Evolutionary conservation across 2,797 vertebrate species (phyloP).

Genomic region (Pempheris klunzingeri): DNA sequence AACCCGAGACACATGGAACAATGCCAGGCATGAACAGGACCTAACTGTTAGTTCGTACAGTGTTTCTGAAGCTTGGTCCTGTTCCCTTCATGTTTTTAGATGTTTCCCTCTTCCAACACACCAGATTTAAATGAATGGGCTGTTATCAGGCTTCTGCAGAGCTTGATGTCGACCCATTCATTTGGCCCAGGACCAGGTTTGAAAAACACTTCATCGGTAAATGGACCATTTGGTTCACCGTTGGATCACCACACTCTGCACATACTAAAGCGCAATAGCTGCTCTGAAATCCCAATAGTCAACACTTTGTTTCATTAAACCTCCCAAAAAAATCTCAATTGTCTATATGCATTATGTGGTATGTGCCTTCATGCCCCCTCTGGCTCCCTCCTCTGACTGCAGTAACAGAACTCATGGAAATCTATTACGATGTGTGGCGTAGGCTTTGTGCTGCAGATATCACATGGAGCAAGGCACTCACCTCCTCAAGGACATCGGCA

Average conservation of each 20-base stretch:
- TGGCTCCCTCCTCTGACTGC: background rate
- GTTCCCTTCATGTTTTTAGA: too few relatives aligned
- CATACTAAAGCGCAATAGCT: conserved; percentile 7
- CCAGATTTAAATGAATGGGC: too few relatives aligned
- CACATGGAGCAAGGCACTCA: conserved; percentile 71
- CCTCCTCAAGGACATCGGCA: conserved; percentile 96
- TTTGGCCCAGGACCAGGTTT: too few relatives aligned
- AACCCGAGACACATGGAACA: too few relatives aligned
- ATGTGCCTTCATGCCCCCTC: background rate
- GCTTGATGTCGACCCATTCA: too few relatives aligned
- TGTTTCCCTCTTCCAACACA: too few relatives aligned
- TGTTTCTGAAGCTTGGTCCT: too few relatives aligned
- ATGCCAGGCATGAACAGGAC: too few relatives aligned
- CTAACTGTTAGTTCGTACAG: too few relatives aligned
- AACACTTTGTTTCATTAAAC: background rate
- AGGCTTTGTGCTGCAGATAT: conserved; percentile 34
- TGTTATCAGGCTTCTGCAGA: too few relatives aligned
- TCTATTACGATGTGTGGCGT: conserved; percentile 3
- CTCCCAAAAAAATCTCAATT: background rate
- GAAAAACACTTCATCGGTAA: background rate
- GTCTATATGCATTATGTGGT: conserved; percentile 23
- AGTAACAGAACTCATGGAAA: conserved; percentile 22
- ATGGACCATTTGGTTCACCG: conserved; percentile 11
- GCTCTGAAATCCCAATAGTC: conserved; percentile 19
- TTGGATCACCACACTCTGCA: conserved; percentile 9